Percentiles rank a stretch among this genome's conserved stretches.
Conservation (phyloP, 2,797 vertebrate genomes). For the Schizothorax lantsangensis region DNA sequence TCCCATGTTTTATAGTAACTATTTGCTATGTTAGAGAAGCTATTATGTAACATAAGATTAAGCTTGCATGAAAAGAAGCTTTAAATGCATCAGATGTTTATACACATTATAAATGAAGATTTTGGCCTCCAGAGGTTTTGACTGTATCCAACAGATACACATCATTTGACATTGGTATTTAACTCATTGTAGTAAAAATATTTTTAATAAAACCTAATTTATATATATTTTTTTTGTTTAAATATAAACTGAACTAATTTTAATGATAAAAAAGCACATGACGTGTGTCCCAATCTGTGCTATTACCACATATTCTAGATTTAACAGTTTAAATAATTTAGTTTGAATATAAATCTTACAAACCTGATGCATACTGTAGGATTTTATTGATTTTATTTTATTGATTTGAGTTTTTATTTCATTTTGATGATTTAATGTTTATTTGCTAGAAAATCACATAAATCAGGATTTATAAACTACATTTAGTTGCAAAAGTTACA, state of each 20-base stretch:
- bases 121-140: background rate
- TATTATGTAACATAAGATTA: constrained; percentile 32
- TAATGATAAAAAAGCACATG: background rate
- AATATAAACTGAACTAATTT: background rate
- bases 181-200: background rate
- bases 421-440: background rate
- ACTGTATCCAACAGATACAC: too few species aligned
- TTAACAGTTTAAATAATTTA: constrained; percentile 13
- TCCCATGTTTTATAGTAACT: constrained; percentile 2
- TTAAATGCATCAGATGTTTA: background rate
- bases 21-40: constrained; percentile 6
- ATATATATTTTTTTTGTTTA: background rate
- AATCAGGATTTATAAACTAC: background rate
- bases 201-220: background rate
- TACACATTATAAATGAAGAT: background rate
- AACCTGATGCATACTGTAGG: background rate
- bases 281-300: background rate
- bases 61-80: constrained; percentile 7
- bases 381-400: background rate
- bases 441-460: background rate
- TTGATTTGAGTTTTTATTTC: background rate
- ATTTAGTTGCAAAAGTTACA: background rate
- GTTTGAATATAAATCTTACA: background rate
- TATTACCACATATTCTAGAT: background rate
- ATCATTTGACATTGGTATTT: background rate